A percentile compares a stretch with the other conserved stretches of the same genome.
These are phyloP conservation scores for Ciconia stormi DNA, from an alignment of 2,113 vertebrate genomes.

Conservation along the genomic window DNA sequence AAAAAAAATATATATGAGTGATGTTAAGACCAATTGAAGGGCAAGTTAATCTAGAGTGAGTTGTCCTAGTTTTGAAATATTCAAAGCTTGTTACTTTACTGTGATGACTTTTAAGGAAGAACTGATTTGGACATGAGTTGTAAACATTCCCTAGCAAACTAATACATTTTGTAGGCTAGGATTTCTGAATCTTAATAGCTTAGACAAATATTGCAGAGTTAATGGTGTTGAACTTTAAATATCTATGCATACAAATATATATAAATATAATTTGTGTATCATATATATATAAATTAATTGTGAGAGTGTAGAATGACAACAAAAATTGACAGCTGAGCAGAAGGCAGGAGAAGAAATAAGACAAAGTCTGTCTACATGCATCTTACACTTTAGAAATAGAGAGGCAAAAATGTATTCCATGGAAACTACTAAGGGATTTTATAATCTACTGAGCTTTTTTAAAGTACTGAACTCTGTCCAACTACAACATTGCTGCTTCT, in stretches of 20 bases:
- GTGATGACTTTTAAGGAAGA: background rate
- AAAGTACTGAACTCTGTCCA: background rate
- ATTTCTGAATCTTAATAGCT: background rate
- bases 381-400: background rate
- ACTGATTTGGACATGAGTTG: background rate
- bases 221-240: background rate
- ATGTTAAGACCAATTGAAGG: background rate
- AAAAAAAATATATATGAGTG: background rate
- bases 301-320: background rate
- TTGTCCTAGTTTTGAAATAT: background rate
- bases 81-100: background rate
- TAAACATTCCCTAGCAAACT: background rate
- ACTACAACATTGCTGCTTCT: background rate
- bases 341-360: background rate
- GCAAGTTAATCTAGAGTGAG: background rate
- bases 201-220: background rate
- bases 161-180: background rate
- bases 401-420: background rate
- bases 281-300: background rate
- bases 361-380: background rate
- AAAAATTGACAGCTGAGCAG: background rate
- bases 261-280: background rate
- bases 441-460: background rate
- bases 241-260: background rate
- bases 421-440: background rate